Evolutionary conservation across 2,797 vertebrate genomes (phyloP), one percentile per base, ranked within the genome.

Genomic region (Loriculus beryllinus): DNA sequence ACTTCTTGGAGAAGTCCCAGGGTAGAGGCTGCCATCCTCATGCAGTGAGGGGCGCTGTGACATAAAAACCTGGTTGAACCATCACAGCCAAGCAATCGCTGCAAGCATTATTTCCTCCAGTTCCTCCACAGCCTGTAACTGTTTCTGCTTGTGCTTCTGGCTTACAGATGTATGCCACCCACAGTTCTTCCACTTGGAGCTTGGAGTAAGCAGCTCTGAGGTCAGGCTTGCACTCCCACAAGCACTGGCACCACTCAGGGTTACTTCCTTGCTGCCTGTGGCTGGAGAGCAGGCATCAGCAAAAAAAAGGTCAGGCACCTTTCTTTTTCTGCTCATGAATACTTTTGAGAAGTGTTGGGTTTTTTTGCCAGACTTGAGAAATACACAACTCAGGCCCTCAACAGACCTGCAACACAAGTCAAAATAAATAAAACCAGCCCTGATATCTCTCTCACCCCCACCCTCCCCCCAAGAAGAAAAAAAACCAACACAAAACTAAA

Each of bases 231-330:
- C 56, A 33, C 56, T 35, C 33, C n/a, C 22, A 35, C 56, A 57
- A 14, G 33, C 56, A 57, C 39, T 5, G 4, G 22, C 2, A 0
- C 11, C 17, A 5, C 47, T 5, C 12, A 17, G 7, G 39, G 12
- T 35, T 1, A 29, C 48, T 14, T 54, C 57, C 35, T 7, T 39
- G 13, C 1, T 33, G n/a, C 37, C 42, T 47, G 0, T 1, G 8
- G 49, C 57, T 54, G 23, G 49, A 56, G 45, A 64, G 33, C 1
- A 2, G 26, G 14, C 3, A 14, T 28, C 37, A 45, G n/a, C 39
- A 67, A 72, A 75, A 33, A 33, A 5, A 7, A 9, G 3, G 3
- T 12, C 52, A 28, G 13, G 52, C n/a, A 59, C 19, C 45, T 6
- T 71, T 14, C 47, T 42, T 48, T 26, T 43, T 57, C 35, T 48